Evolutionary conservation across 2,888 invertebrate genomes (phyloP).

Genomic region (Acrobasis consociella): DNA sequence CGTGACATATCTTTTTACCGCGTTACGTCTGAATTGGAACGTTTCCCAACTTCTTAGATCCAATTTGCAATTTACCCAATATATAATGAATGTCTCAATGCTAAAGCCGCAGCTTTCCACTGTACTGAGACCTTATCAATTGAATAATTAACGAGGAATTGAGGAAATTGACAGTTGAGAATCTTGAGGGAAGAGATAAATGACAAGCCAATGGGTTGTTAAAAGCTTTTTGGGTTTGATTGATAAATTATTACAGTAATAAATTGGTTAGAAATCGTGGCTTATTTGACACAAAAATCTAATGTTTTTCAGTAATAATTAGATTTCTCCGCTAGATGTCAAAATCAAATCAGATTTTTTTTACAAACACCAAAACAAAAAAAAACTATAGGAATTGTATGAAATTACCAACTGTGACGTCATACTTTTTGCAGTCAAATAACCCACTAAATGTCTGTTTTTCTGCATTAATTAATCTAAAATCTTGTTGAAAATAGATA

Average conservation of each 20-base stretch:
- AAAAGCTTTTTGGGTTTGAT: background rate
- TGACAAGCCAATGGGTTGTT: conserved; percentile 3
- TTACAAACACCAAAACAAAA: too few relatives aligned
- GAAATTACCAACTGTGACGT: too few relatives aligned
- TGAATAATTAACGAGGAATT: conserved; percentile 13
- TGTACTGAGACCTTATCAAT: background rate
- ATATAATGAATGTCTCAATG: conserved; percentile 4
- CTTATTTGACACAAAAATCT: too few relatives aligned
- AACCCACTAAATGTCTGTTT: too few relatives aligned
- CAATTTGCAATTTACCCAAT: conserved; percentile 13
- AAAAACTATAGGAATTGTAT: too few relatives aligned
- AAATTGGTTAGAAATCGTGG: background rate
- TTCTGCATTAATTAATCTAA: too few relatives aligned
- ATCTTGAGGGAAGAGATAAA: background rate
- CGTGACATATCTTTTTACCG: conserved; percentile 46
- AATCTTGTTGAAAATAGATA: too few relatives aligned
- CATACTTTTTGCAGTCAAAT: too few relatives aligned
- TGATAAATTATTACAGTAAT: background rate
- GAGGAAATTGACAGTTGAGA: background rate
- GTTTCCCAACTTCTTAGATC: background rate
- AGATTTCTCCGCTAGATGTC: too few relatives aligned
- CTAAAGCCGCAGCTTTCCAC: background rate
- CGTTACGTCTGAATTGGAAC: conserved; percentile 27
- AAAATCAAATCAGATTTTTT: too few relatives aligned
- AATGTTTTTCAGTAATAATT: too few relatives aligned